These are phyloP conservation scores for Drosophila sp. DNA, from an alignment of 1,140 invertebrate genomes.

Conservation along the genomic window DNA sequence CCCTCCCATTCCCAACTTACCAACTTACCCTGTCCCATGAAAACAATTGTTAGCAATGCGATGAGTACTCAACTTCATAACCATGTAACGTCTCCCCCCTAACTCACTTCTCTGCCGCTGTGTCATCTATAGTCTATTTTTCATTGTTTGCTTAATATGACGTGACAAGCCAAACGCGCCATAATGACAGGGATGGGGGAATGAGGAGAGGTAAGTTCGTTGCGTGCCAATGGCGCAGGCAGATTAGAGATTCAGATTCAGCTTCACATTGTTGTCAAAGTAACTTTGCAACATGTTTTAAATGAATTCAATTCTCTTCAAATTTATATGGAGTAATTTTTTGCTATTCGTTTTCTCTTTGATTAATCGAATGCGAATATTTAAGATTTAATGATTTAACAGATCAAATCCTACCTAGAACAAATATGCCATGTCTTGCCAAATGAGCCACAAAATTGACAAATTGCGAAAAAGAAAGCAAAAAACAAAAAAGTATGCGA, in stretches of 20 bases:
- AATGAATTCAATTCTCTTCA: slow-evolving; percentile 67
- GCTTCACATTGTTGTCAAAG: slow-evolving; percentile 46
- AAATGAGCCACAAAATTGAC: slow-evolving; percentile 65
- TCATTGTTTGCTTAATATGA: slow-evolving; percentile 76
- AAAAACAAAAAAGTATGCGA: background rate
- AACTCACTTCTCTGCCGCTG: background rate
- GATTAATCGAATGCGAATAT: slow-evolving; percentile 52
- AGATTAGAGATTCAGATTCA: slow-evolving; percentile 28
- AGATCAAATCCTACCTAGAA: slow-evolving; percentile 11
- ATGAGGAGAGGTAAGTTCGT: slow-evolving; percentile 20
- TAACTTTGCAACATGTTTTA: slow-evolving; percentile 44
- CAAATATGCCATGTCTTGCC: slow-evolving; percentile 33
- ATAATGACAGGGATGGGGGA: slow-evolving; percentile 5
- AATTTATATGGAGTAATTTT: slow-evolving; percentile 23
- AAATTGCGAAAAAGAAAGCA: slow-evolving; percentile 27
- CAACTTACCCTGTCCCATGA: slow-evolving; percentile 3
- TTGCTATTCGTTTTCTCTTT: slow-evolving; percentile 14
- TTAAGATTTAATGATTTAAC: background rate
- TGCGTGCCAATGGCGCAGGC: slow-evolving; percentile 55
- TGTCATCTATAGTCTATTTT: slow-evolving; percentile 14
- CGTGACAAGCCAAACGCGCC: slow-evolving; percentile 64
- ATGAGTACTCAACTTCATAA: slow-evolving; percentile 42
- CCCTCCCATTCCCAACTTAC: background rate
- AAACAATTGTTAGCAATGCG: slow-evolving; percentile 47
- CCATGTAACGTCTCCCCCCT: slow-evolving; percentile 9